Evolutionary conservation across 1,140 invertebrate species (phyloP).

Genomic region (Zaprionus ornatus): DNA sequence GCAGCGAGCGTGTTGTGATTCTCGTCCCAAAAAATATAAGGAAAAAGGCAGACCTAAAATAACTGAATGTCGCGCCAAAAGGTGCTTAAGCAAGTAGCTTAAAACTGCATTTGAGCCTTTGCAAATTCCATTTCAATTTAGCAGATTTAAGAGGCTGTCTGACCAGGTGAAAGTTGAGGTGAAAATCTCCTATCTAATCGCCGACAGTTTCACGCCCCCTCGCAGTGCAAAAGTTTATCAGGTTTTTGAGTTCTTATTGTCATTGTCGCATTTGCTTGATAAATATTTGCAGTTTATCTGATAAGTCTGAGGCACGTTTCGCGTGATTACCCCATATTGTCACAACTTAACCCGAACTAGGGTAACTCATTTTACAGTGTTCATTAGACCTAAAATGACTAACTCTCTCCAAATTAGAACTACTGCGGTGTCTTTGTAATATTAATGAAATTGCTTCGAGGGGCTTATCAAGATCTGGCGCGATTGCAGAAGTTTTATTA

Average conservation of each 20-base stretch:
- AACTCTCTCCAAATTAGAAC: background rate
- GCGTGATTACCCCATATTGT: background rate
- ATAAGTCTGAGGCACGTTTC: background rate
- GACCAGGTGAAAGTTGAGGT: background rate
- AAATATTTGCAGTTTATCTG: constrained; percentile 5
- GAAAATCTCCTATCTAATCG: background rate
- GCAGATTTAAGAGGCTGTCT: background rate
- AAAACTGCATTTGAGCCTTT: constrained; percentile 32
- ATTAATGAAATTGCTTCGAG: background rate
- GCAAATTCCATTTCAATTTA: background rate
- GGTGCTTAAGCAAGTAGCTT: constrained; percentile 65
- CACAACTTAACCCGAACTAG: background rate
- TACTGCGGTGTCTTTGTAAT: background rate
- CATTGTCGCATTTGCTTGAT: background rate
- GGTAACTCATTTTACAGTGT: background rate
- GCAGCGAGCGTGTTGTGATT: constrained; percentile 42
- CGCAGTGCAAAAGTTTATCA: constrained; percentile 16
- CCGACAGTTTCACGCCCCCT: constrained; percentile 31
- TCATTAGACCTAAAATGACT: background rate
- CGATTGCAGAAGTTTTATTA: background rate
- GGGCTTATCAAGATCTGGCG: background rate
- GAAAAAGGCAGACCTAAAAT: background rate
- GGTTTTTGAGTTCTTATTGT: background rate
- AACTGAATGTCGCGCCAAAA: constrained; percentile 19
- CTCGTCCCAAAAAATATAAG: constrained; percentile 36